Evolutionary conservation across 2,888 invertebrate species (phyloP).

Genomic region (Vandiemenella viatica): DNA sequence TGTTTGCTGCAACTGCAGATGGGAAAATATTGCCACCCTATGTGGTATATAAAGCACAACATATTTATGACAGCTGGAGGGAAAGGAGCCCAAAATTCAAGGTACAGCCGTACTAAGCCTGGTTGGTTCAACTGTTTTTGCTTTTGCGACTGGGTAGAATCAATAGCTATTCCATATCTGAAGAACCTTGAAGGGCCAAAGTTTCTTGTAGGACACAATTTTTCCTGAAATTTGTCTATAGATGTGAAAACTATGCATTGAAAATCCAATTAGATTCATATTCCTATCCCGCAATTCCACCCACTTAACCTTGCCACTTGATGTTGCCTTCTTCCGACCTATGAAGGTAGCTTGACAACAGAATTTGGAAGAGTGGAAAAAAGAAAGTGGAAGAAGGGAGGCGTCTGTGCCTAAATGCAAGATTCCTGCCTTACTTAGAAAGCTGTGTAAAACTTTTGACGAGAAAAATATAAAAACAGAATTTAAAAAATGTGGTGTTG

Average conservation of each 20-base stretch:
- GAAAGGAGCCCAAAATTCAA: slow-evolving; percentile 6
- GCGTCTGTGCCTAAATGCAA: too few species aligned
- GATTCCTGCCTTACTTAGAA: too few species aligned
- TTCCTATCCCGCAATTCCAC: too few species aligned
- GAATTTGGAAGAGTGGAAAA: too few species aligned
- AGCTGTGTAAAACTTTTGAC: too few species aligned
- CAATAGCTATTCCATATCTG: slow-evolving; percentile 12
- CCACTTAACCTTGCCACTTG: too few species aligned
- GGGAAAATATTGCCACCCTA: neutral
- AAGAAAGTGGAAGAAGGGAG: too few species aligned
- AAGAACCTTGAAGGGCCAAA: slow-evolving; percentile 19
- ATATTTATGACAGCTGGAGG: neutral
- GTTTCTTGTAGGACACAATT: slow-evolving; percentile 26
- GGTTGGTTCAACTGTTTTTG: slow-evolving; percentile 23
- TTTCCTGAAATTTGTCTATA: slow-evolving; percentile 21
- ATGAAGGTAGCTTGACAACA: too few species aligned
- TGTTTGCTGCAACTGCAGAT: neutral
- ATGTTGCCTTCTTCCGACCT: too few species aligned
- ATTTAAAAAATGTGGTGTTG: too few species aligned
- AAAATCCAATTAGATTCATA: too few species aligned
- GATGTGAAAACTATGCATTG: slow-evolving; percentile 21
- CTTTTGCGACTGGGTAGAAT: slow-evolving; percentile 23
- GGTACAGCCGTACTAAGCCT: slow-evolving; percentile 19
- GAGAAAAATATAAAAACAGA: too few species aligned
- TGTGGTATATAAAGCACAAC: neutral